Base-by-base conservation (phyloP, 2,113 vertebrate genomes). In the Chascanopsetta lugubris region DNA sequence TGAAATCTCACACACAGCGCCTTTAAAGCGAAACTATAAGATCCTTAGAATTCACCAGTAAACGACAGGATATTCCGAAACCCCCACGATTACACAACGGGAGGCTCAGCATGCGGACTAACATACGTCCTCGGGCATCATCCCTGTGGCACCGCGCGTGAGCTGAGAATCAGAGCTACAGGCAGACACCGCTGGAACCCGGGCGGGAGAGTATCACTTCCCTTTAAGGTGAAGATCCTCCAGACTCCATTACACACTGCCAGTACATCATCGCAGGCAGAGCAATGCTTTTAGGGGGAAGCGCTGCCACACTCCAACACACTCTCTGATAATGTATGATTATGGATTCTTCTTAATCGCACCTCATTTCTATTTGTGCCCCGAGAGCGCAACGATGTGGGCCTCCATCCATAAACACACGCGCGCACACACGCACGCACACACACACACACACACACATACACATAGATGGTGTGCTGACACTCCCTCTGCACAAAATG, bases 301-400 rank as follows among this genome's bases (percentile, higher is more conserved):
- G 13, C 61, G 57, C 61, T 65, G 72, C 59, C 61, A 48, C 55
- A 70, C 66, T 57, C 70, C 9, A 27, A 63, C 53, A 67, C 46
- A 61, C 54, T 66, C 65, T 38, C 57, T 73, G 55, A 77, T 80
- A 85, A 84, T 82, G 54, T 72, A 84, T 82, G 77, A 75, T 87
- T 84, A 87, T 80, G 61, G 55, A 80, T 77, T 85, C 61, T 45
- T 79, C 74, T 75, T 70, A 81, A 83, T 72, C 66, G 75, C 70
- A 59, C 49, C 67, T 75, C 63, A 51, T 82, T 79, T 72, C 69
- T 61, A 70, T 62, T 60, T 58, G 26, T 21, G 15, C 61, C 42
- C 42, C 22, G 18, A 18, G 61, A 64, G 47, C 20, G 0, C 40
- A 64, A 43, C 20, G 0, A 34, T 24, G 38, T 20, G 5, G 1